Percentiles rank a stretch among this genome's conserved stretches.
These are phyloP conservation scores for Astreopora myriophthalma DNA, from an alignment of 64 coral and sea anemone genomes.

Conservation along the genomic window DNA sequence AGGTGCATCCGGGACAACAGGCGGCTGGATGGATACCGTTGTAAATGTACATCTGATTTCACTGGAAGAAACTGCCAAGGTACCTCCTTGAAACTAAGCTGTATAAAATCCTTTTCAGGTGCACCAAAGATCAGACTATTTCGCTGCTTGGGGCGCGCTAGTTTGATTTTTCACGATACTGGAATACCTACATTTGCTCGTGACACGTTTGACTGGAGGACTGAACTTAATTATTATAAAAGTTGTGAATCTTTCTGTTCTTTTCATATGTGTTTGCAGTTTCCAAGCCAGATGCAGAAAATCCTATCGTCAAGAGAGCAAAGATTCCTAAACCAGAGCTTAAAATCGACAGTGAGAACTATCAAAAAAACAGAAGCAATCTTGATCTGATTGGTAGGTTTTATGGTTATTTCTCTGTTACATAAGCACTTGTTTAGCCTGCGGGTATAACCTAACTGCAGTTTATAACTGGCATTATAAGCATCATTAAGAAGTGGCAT, in stretches of 20 bases:
- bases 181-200: too few relatives aligned
- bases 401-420: not conserved
- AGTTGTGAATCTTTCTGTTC: not conserved
- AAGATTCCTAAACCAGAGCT: conserved; percentile 81
- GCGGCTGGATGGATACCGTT: conserved; percentile 92
- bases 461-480: too few relatives aligned
- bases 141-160: not conserved
- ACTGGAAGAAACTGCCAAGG: conserved; percentile 96
- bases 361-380: conserved; percentile 77
- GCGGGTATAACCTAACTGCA: too few relatives aligned
- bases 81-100: not conserved
- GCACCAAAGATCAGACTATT: not conserved
- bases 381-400: conserved; percentile 63
- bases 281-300: conserved; percentile 95
- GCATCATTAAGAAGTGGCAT: too few relatives aligned
- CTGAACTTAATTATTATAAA: too few relatives aligned
- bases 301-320: conserved; percentile 84
- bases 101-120: not conserved
- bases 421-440: too few relatives aligned
- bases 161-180: not conserved
- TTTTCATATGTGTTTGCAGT: conserved; percentile 49
- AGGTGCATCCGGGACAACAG: conserved; percentile 88
- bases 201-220: too few relatives aligned
- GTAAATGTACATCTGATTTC: conserved; percentile 96
- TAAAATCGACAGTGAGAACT: conserved; percentile 67